These are phyloP conservation scores for Malurus melanocephalus DNA, from an alignment of 2,113 vertebrate genomes.

Conservation along the genomic window DNA sequence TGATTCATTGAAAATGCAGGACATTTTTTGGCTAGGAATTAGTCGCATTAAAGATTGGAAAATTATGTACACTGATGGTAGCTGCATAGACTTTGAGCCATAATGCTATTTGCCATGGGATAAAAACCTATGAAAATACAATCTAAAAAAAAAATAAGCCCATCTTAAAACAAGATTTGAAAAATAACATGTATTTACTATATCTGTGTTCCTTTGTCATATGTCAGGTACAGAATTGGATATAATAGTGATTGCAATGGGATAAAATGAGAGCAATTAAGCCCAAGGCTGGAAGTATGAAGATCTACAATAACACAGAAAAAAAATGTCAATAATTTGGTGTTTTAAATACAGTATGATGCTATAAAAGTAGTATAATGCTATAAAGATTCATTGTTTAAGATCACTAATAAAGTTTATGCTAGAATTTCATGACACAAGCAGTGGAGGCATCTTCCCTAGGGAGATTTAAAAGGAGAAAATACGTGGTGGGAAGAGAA, in stretches of 20 bases:
- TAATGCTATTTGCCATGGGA: background rate
- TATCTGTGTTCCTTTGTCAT: background rate
- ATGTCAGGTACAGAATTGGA: background rate
- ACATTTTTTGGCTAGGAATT: constrained; percentile 1
- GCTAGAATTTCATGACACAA: background rate
- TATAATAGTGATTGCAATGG: background rate
- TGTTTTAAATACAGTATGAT: background rate
- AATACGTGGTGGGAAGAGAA: background rate
- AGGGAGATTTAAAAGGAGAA: background rate
- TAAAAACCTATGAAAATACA: background rate
- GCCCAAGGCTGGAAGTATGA: background rate
- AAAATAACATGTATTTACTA: background rate
- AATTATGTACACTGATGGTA: background rate
- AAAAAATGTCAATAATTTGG: background rate
- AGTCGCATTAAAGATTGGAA: background rate
- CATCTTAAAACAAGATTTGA: background rate
- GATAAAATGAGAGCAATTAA: background rate
- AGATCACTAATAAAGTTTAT: background rate
- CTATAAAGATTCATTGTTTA: background rate
- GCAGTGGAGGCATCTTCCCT: background rate
- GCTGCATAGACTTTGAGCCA: background rate
- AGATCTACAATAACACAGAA: background rate
- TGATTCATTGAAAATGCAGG: background rate
- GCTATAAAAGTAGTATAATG: background rate
- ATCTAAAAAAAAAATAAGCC: background rate